Evolutionary conservation across 2,888 invertebrate genomes (phyloP).

Genomic region (Smittia sp.): DNA sequence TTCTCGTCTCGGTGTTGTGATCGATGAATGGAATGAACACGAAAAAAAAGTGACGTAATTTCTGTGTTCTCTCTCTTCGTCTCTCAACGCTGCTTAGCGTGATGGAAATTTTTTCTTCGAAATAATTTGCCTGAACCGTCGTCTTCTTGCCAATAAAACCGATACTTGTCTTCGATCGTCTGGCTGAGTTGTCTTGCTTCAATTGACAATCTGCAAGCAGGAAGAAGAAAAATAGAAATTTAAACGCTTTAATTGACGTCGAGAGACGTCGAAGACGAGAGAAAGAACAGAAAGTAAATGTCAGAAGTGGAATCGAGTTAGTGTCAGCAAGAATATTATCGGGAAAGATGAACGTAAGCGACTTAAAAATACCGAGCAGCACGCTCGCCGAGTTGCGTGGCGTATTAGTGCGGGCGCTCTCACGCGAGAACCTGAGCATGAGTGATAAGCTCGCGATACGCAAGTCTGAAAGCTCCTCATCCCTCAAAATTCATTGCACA

Average conservation of each 20-base stretch:
- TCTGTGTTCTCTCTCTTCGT: background rate
- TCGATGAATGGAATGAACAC: slow-evolving; percentile 33
- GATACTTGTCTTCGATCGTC: background rate
- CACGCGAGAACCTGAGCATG: slow-evolving; percentile 34
- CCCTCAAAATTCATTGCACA: slow-evolving; percentile 20
- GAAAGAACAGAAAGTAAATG: background rate
- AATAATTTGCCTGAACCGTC: background rate
- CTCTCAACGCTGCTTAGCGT: background rate
- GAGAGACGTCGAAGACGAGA: too few species aligned
- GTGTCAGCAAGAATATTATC: too few species aligned
- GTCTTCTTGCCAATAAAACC: slow-evolving; percentile 8
- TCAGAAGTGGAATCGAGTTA: background rate
- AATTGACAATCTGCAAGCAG: background rate
- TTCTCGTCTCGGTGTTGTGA: slow-evolving; percentile 22
- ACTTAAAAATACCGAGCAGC: slow-evolving; percentile 30
- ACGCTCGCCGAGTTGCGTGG: slow-evolving; percentile 38
- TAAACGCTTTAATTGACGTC: too few species aligned
- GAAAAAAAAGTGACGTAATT: slow-evolving; percentile 29
- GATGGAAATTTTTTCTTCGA: background rate
- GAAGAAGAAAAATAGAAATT: background rate
- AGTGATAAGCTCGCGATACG: slow-evolving; percentile 24
- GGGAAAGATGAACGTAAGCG: slow-evolving; percentile 20
- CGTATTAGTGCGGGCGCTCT: slow-evolving; percentile 29
- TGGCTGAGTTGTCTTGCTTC: background rate
- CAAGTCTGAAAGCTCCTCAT: slow-evolving; percentile 19